Evolutionary conservation across 1,140 invertebrate genomes (phyloP).

Genomic region (Araneus ventricosus): DNA sequence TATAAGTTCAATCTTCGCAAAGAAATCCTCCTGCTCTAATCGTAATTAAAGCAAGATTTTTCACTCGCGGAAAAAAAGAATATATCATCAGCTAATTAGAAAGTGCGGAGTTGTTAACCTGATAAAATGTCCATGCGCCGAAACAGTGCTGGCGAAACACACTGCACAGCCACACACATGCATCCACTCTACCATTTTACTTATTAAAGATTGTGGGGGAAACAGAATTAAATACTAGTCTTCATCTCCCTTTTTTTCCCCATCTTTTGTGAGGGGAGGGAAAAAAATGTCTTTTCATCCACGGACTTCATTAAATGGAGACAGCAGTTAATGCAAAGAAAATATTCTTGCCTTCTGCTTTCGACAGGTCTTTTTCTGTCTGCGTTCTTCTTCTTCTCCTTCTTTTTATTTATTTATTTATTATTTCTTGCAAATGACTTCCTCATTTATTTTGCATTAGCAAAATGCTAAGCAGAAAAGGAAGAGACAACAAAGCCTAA

Average conservation of each 20-base stretch:
- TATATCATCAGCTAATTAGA: conserved; percentile 39
- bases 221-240: conserved; percentile 20
- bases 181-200: conserved; percentile 9
- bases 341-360: conserved; percentile 33
- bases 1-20: background rate
- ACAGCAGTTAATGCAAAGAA: conserved; percentile 37
- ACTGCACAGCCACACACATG: background rate
- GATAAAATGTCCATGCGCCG: background rate
- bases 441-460: conserved; percentile 40
- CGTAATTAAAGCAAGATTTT: conserved; percentile 28
- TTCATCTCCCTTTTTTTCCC: background rate
- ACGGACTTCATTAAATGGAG: conserved; percentile 25
- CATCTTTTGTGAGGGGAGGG: background rate
- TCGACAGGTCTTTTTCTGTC: conserved; percentile 39
- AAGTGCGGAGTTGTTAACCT: conserved; percentile 29
- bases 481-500: conserved; percentile 7
- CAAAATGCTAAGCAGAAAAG: conserved; percentile 10
- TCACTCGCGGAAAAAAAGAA: background rate
- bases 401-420: conserved; percentile 11
- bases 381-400: background rate
- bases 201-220: conserved; percentile 30
- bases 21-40: conserved; percentile 17
- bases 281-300: conserved; percentile 26
- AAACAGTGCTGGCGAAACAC: background rate
- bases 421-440: conserved; percentile 34